Base-by-base conservation (phyloP, 1,140 invertebrate species). In the Camponotus vicinus region DNA sequence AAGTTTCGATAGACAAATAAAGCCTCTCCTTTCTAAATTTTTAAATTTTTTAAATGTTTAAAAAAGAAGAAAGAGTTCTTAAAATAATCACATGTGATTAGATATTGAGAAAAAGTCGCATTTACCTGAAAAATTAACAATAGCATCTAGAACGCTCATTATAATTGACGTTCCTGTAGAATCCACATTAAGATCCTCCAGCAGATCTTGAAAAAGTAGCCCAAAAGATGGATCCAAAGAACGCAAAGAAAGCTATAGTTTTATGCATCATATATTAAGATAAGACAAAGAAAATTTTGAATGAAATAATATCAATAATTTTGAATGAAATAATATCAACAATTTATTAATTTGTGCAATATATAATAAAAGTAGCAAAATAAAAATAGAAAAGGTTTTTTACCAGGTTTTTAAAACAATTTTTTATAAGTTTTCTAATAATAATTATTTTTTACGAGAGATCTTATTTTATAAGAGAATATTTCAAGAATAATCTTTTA, bases 211-310 rank as follows among this genome's bases (percentile, higher is more conserved):
- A 92, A 98, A 98, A 4, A 98, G 96, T 21, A 98, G 93, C 13
- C 97, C 97, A 90, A 98, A 98, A 0, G 97, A 97, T 70, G 97
- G 97, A 92, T 97, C 97, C 85, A 97, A 95, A 9, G 97, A 97
- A 91, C 97, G 95, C 42, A 97, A 97, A 79, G 97, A 97, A 90
- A 98, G 96, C 97, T 98, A 94, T 9, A 78, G 13, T 78, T 27
- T 34, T 45, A 5, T 0, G 18, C 45, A 52, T 3, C 1, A 52
- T 52, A 5, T 34, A 52, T 42, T 34, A 15, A 15, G 0, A 69
- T 27, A 79, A 69, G 3, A 13, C 13, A 18, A 21, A 34, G 63
- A n/a, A 15, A 13, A 34, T 71, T 52, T n/a, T 3, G 7, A 32
- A 7, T 64, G 6, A 37, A 64, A 18, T 75, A 75, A 42, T 18